A percentile compares a stretch with the other conserved stretches of the same genome.
These are phyloP conservation scores for Podiceps cristatus DNA, from an alignment of 2,113 vertebrate species.

Conservation along the genomic window DNA sequence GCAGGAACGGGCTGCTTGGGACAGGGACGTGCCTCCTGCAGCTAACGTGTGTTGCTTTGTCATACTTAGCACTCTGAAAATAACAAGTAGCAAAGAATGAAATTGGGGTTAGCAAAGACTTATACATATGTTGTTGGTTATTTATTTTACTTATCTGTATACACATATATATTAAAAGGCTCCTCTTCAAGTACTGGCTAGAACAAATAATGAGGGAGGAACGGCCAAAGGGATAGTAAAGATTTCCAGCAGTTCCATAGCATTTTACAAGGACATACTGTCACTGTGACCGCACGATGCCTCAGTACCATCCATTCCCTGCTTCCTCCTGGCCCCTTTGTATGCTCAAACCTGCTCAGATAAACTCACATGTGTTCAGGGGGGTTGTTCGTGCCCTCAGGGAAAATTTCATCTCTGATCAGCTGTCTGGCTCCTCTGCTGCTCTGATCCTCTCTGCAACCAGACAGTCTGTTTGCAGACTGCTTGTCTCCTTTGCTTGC, in stretches of 20 bases:
- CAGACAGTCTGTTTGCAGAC: background rate
- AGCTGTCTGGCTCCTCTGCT: background rate
- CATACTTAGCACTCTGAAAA: background rate
- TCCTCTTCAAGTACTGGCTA: background rate
- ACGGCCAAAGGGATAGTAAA: background rate
- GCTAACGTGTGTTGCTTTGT: background rate
- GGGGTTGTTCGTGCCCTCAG: background rate
- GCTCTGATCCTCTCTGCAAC: background rate
- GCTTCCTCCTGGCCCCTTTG: background rate
- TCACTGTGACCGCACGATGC: background rate
- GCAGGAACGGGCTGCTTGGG: background rate
- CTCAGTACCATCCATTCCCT: background rate
- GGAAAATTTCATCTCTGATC: constrained; percentile 22
- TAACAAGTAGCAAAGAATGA: background rate
- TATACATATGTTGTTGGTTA: background rate
- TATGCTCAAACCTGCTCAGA: background rate
- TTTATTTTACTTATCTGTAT: background rate
- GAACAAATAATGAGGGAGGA: background rate
- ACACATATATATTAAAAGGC: background rate
- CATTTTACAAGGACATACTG: background rate
- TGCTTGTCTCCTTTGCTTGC: background rate
- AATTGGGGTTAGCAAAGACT: background rate
- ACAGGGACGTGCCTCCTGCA: background rate
- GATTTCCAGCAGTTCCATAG: background rate
- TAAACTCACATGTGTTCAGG: background rate